Conservation (phyloP, 1,140 invertebrate species). For the Chironomus tepperi region DNA sequence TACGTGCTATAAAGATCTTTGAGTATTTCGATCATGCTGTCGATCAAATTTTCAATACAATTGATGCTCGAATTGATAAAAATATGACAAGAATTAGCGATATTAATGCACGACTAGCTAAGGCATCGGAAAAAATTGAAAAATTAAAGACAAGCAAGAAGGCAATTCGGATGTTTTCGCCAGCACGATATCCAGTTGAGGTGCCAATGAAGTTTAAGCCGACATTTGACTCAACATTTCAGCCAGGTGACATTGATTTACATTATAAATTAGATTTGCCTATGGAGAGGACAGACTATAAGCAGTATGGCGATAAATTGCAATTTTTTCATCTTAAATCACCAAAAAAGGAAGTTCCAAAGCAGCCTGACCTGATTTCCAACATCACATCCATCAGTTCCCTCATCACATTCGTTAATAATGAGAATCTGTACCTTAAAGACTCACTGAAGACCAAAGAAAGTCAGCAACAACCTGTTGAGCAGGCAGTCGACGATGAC, state of each 20-base stretch:
- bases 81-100: background rate
- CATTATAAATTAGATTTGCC: background rate
- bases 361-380: background rate
- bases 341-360: background rate
- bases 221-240: background rate
- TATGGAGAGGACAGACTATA: background rate
- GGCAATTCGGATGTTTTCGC: slow-evolving; percentile 2
- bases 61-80: background rate
- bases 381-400: background rate
- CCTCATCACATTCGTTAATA: background rate
- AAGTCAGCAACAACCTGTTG: background rate
- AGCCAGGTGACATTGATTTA: background rate
- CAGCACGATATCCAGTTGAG: background rate
- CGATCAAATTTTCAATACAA: background rate
- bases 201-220: background rate
- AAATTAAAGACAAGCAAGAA: background rate
- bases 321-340: slow-evolving; percentile 19
- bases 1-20: background rate
- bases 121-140: background rate
- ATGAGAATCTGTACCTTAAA: background rate
- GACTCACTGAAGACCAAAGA: background rate
- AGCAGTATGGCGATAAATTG: background rate
- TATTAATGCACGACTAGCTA: background rate
- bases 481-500: background rate
- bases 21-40: background rate